phyloP scores from a whole-genome alignment of 2,888 invertebrate genomes.

The Catocala nupta region DNA sequence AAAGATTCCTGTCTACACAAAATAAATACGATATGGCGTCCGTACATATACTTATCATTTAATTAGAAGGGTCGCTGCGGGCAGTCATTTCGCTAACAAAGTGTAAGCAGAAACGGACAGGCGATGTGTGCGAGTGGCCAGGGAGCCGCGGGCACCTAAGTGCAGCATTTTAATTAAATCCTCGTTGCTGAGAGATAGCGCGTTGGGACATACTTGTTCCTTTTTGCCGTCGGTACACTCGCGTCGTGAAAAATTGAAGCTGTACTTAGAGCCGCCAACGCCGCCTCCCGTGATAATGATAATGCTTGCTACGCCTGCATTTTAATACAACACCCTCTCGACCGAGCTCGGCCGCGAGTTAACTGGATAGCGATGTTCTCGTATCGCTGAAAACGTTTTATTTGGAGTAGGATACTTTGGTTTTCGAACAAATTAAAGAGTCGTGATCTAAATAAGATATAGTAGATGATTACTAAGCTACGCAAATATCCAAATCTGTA shows the following conservation, averaged over 20 bases:
- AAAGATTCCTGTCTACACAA: slow-evolving; percentile 35
- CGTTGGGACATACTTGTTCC: slow-evolving; percentile 49
- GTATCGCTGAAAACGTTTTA: slow-evolving; percentile 10
- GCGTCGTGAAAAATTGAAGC: slow-evolving; percentile 62
- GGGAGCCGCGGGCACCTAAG: slow-evolving; percentile 56
- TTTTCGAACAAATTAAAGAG: background rate
- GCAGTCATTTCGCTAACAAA: slow-evolving; percentile 38
- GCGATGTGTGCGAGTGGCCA: slow-evolving; percentile 36
- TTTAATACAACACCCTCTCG: slow-evolving; percentile 58
- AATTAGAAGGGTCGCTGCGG: slow-evolving; percentile 59
- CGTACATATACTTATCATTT: slow-evolving; percentile 60
- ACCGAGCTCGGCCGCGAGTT: slow-evolving; percentile 39
- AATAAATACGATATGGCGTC: background rate
- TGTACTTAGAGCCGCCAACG: slow-evolving; percentile 55
- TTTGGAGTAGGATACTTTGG: background rate
- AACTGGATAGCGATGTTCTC: slow-evolving; percentile 40
- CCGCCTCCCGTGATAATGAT: slow-evolving; percentile 59
- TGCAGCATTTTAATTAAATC: slow-evolving; percentile 77
- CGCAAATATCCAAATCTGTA: too few species aligned
- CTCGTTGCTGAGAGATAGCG: slow-evolving; percentile 63
- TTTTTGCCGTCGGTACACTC: slow-evolving; percentile 58
- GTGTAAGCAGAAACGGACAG: slow-evolving; percentile 19
- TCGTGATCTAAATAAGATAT: background rate
- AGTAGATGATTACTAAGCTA: too few species aligned
- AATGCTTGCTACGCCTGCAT: slow-evolving; percentile 58